Percentiles rank a stretch among this genome's conserved stretches.
phyloP scores from a whole-genome alignment of 1,140 invertebrate genomes.

The Halictus rubicundus region DNA sequence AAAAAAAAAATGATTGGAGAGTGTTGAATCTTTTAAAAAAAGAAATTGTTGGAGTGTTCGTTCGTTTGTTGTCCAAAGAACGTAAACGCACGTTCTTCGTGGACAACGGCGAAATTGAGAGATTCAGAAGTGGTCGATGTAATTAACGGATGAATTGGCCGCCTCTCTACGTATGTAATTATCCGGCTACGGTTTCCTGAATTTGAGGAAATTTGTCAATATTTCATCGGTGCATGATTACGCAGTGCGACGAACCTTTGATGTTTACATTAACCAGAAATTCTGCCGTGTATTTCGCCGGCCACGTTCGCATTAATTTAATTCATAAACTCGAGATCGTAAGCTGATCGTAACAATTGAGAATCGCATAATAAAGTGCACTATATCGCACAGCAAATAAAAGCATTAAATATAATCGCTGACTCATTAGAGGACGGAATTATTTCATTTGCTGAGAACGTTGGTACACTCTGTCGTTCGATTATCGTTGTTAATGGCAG shows the following conservation, averaged over 20 bases:
- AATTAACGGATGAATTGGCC: background rate
- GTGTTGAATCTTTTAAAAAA: too few relatives aligned
- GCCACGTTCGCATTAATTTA: background rate
- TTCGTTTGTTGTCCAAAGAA: too few relatives aligned
- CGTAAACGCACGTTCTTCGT: too few relatives aligned
- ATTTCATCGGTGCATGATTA: background rate
- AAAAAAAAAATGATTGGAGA: too few relatives aligned
- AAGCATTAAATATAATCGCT: background rate
- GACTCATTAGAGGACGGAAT: background rate
- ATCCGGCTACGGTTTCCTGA: background rate
- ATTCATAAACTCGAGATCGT: background rate
- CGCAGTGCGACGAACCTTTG: background rate
- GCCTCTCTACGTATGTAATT: background rate
- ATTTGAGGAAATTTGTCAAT: background rate
- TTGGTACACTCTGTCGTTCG: too few relatives aligned
- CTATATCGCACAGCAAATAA: background rate
- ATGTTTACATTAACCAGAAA: background rate
- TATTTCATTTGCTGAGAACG: background rate
- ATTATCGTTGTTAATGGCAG: too few relatives aligned
- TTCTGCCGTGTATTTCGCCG: background rate
- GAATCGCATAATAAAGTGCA: background rate
- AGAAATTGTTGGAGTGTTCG: too few relatives aligned
- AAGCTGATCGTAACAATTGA: background rate
- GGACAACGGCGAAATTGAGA: too few relatives aligned
- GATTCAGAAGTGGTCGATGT: background rate